Evolutionary conservation across 2,113 vertebrate genomes (phyloP).

Genomic region (Seriola rivoliana): DNA sequence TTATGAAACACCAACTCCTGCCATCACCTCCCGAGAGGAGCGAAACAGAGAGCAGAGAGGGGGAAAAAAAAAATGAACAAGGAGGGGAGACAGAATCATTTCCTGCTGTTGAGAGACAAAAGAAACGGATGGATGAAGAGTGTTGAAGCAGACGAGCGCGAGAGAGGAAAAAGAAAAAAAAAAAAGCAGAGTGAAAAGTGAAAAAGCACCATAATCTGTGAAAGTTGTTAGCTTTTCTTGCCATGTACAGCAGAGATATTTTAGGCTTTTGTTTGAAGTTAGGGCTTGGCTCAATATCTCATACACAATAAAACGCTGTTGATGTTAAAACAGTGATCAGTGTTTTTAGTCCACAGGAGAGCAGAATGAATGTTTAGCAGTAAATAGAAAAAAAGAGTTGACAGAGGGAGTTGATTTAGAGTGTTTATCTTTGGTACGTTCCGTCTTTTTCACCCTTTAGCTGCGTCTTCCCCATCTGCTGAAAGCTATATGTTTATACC

Average conservation of each 20-base stretch:
- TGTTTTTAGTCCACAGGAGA: slow-evolving; percentile 36
- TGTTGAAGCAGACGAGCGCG: slow-evolving; percentile 32
- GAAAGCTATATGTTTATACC: slow-evolving; percentile 70
- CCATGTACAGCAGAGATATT: neutral
- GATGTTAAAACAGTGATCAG: slow-evolving; percentile 37
- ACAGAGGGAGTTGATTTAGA: slow-evolving; percentile 39
- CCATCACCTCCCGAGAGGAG: slow-evolving; percentile 66
- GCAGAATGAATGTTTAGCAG: slow-evolving; percentile 39
- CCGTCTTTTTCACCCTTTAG: slow-evolving; percentile 30
- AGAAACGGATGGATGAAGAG: slow-evolving; percentile 62
- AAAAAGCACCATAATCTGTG: slow-evolving; percentile 35
- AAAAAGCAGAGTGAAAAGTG: neutral
- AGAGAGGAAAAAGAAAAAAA: neutral
- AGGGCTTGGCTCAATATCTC: slow-evolving; percentile 24
- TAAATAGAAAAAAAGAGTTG: slow-evolving; percentile 42
- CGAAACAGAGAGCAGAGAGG: slow-evolving; percentile 47
- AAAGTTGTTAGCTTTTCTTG: slow-evolving; percentile 38
- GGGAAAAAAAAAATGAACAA: slow-evolving; percentile 18
- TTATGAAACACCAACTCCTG: slow-evolving; percentile 80
- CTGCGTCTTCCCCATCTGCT: slow-evolving; percentile 21
- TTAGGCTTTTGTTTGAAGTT: slow-evolving; percentile 15
- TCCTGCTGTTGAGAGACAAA: slow-evolving; percentile 75
- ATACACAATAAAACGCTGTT: slow-evolving; percentile 24
- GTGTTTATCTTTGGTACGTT: slow-evolving; percentile 51
- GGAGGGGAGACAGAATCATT: slow-evolving; percentile 69